Base-by-base conservation (phyloP, 2,888 invertebrate genomes). In the Oscheius myriophilus region DNA sequence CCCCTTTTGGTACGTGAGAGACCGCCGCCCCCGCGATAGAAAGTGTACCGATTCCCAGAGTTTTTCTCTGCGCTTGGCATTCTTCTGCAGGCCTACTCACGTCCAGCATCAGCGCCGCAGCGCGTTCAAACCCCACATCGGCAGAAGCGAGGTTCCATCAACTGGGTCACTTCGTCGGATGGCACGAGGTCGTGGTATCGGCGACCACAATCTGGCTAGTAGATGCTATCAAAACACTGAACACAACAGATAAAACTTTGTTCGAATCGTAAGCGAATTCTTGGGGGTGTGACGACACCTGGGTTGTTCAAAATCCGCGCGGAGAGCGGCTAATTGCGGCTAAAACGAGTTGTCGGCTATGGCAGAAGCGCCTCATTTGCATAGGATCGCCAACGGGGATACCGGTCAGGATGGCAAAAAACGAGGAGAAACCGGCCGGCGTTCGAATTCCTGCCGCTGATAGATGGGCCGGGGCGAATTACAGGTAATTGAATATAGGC, bases 281-380 rank as follows among this genome's bases (percentile, higher is more conserved):
- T 9, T 6, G 33, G 33, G 33, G 33, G 9, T 9, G 49, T 33
- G 61, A 46, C 61, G 49, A 61, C 46, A 46, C 46, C 49, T 49
- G 46, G 61, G 61, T 61, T 49, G 61, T 61, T 61, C 61, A 46
- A 61, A 61, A 49, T 61, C 57, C 25, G 39, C 45, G 46, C 46
- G 25, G 61, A 49, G 49, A 33, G 33, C 33, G 33, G 46, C 46
- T 61, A 61, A 61, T 61, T 61, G 61, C 46, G 61, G 61, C 61
- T 49, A 49, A 33, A 61, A 46, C 45, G 25, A 61, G 61, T 46
- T 33, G 46, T 18, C 16, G 14, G 46, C 61, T 26, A 49, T 61
- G 61, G 61, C 61, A 61, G 61, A 61, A 61, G 49, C 61, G 61
- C 46, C 61, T 61, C 61, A 61, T 61, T 61, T 49, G 61, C 61